Evolutionary conservation across 2,888 invertebrate species (phyloP), one percentile per base, ranked within the genome.

Genomic region (Macroteleia sp.): DNA sequence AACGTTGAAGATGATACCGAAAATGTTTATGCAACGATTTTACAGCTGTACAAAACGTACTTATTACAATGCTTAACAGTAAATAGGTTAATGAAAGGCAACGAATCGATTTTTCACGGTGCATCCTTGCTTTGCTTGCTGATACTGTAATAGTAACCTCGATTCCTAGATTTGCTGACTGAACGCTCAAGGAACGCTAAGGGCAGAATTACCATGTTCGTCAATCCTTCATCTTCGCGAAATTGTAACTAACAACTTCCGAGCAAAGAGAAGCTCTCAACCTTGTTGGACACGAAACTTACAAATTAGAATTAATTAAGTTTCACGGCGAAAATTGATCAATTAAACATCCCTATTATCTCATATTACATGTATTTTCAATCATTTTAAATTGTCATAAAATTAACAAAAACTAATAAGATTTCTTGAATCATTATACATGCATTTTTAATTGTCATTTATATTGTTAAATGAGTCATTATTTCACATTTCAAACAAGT

Each of bases 161-260:
- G 62, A 75, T 75, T 69, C 30, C 48, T 62, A 62, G 46, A 69
- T 75, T 62, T 75, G 75, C 75, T 62, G 69, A 75, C 62, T 69
- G 56, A 69, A 67, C 62, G 41, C 30, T 67, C 61, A 48, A 75
- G 46, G 20, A 67, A 54, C 52, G 61, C 69, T 69, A 62, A 67
- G 50, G 62, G 69, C 56, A 16, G 30, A 69, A 75, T 69, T 69
- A 75, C 56, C 69, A 69, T 75, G 67, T 50, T 62, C 69, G 56
- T 56, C 62, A 56, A 62, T 69, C 46, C 48, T 50, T 69, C 62
- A 67, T 62, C 67, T 56, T 69, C 54, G 34, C 54, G 16, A 61
- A 67, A 28, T 75, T 67, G 50, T 69, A 76, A 70, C 69, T 69
- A 76, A 76, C 57, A 61, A 56, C 62, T 76, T 67, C 56, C 48